Conservation (phyloP, 2,113 vertebrate genomes). For the Rhynchopsitta pachyrhyncha region DNA sequence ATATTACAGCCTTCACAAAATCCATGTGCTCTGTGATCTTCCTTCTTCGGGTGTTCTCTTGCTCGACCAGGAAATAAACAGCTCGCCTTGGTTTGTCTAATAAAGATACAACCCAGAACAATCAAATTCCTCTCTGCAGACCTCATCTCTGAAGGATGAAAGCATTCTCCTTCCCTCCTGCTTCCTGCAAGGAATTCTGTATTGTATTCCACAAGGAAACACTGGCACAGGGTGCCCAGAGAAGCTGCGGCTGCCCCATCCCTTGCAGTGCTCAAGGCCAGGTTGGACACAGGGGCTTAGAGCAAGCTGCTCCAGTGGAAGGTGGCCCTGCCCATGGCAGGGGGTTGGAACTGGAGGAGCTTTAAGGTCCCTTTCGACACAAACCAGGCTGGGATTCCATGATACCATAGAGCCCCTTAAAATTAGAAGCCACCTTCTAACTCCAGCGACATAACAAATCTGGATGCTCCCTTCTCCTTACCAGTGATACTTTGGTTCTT, state of each 20-base stretch:
- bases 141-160: background rate
- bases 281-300: too few species aligned
- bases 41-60: too few species aligned
- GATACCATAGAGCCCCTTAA: background rate
- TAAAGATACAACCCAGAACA: background rate
- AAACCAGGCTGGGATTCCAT: too few species aligned
- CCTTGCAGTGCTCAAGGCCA: too few species aligned
- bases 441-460: background rate
- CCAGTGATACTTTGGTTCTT: background rate
- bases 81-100: background rate
- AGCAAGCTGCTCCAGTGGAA: too few species aligned
- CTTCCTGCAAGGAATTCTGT: background rate
- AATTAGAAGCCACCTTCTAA: background rate
- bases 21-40: rapidly evolving
- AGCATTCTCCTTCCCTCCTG: background rate
- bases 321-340: too few species aligned
- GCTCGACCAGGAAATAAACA: background rate
- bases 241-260: too few species aligned
- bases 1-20: background rate
- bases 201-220: background rate
- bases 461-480: background rate
- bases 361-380: too few species aligned
- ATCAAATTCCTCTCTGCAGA: background rate
- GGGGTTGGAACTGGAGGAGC: too few species aligned
- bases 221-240: too few species aligned